Conservation (phyloP, 1,140 invertebrate genomes). For the Euura saliciscinereae region DNA sequence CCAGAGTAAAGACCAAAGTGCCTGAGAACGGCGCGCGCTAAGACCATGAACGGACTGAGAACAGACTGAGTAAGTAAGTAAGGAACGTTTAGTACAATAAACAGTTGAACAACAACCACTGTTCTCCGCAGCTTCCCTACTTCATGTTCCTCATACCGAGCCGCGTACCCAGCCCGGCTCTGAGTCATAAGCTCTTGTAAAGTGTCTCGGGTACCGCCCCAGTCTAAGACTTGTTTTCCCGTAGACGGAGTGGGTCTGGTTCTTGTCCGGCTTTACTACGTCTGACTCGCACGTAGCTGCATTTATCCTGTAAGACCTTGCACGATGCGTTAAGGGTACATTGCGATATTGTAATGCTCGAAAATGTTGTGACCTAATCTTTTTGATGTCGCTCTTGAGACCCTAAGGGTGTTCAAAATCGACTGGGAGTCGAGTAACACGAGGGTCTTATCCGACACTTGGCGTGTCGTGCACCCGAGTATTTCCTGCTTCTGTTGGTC, state of each 20-base stretch:
- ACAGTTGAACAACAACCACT: constrained; percentile 5
- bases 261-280: constrained; percentile 1
- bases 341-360: too few species aligned
- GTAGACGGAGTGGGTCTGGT: constrained; percentile 3
- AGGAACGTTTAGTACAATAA: constrained; percentile 5
- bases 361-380: too few species aligned
- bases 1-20: background rate
- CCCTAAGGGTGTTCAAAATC: background rate
- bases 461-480: constrained; percentile 3
- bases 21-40: constrained; percentile 1
- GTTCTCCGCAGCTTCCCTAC: background rate
- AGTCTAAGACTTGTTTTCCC: background rate
- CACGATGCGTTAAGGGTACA: background rate
- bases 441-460: constrained; percentile 1
- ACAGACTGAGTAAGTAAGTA: background rate
- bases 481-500: background rate
- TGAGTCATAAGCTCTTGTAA: constrained; percentile 7
- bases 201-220: constrained; percentile 2
- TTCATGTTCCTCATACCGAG: too few species aligned
- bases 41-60: constrained; percentile 1
- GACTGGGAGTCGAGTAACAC: background rate
- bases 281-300: background rate
- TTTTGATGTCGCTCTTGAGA: background rate
- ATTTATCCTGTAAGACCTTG: background rate
- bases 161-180: background rate